Conservation (phyloP, 2,888 invertebrate species). For the Sesia apiformis region DNA sequence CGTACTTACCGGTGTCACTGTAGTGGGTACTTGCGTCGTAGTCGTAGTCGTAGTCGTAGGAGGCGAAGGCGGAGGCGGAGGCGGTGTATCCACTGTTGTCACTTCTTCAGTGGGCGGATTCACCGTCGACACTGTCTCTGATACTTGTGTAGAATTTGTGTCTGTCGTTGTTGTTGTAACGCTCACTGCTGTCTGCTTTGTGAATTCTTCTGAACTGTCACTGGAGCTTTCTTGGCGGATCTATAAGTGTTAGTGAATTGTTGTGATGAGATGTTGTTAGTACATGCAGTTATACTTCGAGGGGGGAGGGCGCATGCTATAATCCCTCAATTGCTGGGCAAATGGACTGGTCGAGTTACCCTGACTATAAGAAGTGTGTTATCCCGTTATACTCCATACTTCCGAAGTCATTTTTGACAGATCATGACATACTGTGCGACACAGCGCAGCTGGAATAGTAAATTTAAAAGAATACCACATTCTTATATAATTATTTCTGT, state of each 20-base stretch:
- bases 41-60: constrained; percentile 8
- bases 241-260: constrained; percentile 3
- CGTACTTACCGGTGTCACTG: constrained; percentile 3
- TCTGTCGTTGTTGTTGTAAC: constrained; percentile 1
- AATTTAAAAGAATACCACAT: no score
- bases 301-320: no score
- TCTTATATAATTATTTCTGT: no score
- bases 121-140: constrained; percentile 1
- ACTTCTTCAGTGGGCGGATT: not conserved
- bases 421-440: no score
- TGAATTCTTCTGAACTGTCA: constrained; percentile 1
- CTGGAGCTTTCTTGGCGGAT: not conserved
- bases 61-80: not conserved
- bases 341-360: no score
- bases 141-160: not conserved
- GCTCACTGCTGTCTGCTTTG: not conserved
- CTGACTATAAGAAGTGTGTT: no score
- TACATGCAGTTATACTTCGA: not conserved
- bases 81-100: not conserved
- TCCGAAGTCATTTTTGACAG: no score
- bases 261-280: constrained; percentile 9
- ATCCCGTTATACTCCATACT: no score
- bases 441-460: no score
- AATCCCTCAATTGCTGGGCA: no score
- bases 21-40: constrained; percentile 5